Evolutionary conservation across 2,113 vertebrate genomes (phyloP), one percentile per base, ranked within the genome.

Genomic region (Peromyscus leucopus): DNA sequence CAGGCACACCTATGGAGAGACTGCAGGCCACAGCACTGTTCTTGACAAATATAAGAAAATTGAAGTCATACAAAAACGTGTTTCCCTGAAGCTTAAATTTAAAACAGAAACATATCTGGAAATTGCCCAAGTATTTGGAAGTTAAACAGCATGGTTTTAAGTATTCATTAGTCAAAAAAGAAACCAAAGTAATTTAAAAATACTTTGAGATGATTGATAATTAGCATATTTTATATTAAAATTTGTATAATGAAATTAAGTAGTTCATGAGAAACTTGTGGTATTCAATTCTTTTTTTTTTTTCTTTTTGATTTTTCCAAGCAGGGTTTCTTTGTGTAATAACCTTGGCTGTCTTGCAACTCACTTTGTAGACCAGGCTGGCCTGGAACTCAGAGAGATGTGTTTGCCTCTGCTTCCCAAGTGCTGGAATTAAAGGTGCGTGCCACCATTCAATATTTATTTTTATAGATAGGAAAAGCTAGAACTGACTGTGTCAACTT

Each of bases 181-280:
- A 15, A 95, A 90, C 87, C 3, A 39, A 89, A 57, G 55, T 22
- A 89, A 84, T 75, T 80, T 78, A 31, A 97, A 84, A 85, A 65
- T 42, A 89, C n/a, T 67, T 95, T 91, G 42, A 96, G 75, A 78
- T n/a, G 26, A 90, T 82, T 55, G n/a, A 87, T 63, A 91, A 89
- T 36, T 19, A 86, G 33, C 13, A 36, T 16, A 48, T 55, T 72
- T 28, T 79, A 55, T 24, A 86, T 79, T 31, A 90, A 76, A 93
- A 65, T 39, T 5, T 95, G 2, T 94, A 8, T 46, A 80, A 71
- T 89, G 31, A 89, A 93, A 72, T 4, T 90, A 74, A 89, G 24
- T n/a, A 39, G 13, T 55, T 75, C 55, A 65, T 80, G 75, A 61
- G 42, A 87, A 89, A 88, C 72, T 63, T 67, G 59, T 48, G 91